A percentile compares a stretch with the other conserved stretches of the same genome.
Conservation (phyloP, 2,113 vertebrate genomes). For the Kobus ellipsiprymnus region DNA sequence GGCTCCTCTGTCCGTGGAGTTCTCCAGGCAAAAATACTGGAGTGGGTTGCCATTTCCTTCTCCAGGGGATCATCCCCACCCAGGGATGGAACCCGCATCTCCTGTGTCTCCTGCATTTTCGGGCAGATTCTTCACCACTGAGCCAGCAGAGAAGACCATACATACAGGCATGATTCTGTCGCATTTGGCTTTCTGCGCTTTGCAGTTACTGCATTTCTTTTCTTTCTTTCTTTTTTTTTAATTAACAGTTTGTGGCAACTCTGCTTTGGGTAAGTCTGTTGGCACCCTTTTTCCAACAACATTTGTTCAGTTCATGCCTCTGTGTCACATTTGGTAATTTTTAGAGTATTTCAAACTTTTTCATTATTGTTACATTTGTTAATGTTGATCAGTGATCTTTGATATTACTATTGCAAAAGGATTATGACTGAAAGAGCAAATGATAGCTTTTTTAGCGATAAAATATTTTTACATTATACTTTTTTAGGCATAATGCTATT, state of each 20-base stretch:
- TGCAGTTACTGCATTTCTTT: not conserved
- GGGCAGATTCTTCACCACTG: not conserved
- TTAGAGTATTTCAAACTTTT: not conserved
- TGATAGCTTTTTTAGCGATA: not conserved
- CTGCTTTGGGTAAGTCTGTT: not conserved
- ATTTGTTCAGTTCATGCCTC: not conserved
- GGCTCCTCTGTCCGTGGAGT: not conserved
- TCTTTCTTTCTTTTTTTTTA: not conserved
- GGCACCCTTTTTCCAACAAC: not conserved
- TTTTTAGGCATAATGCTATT: not conserved
- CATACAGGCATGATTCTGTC: not conserved
- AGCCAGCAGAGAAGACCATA: not conserved
- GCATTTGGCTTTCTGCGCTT: not conserved
- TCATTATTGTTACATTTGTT: not conserved
- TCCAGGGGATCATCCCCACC: not conserved
- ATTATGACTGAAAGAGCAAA: not conserved
- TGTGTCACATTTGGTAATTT: not conserved
- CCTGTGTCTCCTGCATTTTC: not conserved
- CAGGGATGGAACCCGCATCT: not conserved
- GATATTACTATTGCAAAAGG: not conserved
- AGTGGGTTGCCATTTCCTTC: not conserved
- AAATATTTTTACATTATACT: not conserved
- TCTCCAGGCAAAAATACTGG: not conserved
- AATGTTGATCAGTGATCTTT: not conserved
- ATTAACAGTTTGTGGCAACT: not conserved